A percentile compares a stretch with the other conserved stretches of the same genome.
These are phyloP conservation scores for Acrobasis consociella DNA, from an alignment of 2,888 invertebrate species.

Conservation along the genomic window DNA sequence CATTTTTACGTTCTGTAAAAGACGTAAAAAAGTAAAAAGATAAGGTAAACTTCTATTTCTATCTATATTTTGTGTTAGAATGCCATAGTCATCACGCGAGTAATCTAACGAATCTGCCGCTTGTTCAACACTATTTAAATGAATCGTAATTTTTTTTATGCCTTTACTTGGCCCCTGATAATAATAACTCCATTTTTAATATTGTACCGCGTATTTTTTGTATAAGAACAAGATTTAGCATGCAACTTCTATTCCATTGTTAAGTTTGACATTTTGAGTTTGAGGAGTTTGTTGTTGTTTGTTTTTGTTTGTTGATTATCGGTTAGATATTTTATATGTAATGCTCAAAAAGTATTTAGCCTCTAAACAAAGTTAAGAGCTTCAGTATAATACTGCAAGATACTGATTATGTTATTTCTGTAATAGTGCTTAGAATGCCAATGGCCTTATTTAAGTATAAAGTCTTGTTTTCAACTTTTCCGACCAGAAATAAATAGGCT, in stretches of 20 bases:
- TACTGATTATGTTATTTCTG: neutral
- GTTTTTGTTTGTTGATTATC: no score
- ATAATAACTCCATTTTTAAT: conserved; percentile 2
- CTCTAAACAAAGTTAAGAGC: no score
- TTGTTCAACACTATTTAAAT: conserved; percentile 54
- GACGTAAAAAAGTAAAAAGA: no score
- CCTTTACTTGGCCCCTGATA: neutral
- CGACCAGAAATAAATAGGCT: conserved; percentile 15
- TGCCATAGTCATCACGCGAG: conserved; percentile 52
- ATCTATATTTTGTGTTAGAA: conserved; percentile 30
- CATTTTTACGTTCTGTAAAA: no score
- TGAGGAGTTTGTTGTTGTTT: no score
- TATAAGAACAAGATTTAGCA: no score
- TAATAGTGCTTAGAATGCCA: no score
- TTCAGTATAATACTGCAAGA: no score
- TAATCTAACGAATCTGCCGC: conserved; percentile 59
- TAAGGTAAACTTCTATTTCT: neutral
- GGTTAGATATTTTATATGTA: no score
- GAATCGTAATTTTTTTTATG: conserved; percentile 35
- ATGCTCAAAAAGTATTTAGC: no score
- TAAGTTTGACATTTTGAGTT: no score
- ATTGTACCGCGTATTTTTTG: neutral
- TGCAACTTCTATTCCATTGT: no score
- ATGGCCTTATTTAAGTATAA: neutral
- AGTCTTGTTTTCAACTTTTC: conserved; percentile 1